phyloP scores from a whole-genome alignment of 2,797 vertebrate genomes.

The Danio choprae region DNA sequence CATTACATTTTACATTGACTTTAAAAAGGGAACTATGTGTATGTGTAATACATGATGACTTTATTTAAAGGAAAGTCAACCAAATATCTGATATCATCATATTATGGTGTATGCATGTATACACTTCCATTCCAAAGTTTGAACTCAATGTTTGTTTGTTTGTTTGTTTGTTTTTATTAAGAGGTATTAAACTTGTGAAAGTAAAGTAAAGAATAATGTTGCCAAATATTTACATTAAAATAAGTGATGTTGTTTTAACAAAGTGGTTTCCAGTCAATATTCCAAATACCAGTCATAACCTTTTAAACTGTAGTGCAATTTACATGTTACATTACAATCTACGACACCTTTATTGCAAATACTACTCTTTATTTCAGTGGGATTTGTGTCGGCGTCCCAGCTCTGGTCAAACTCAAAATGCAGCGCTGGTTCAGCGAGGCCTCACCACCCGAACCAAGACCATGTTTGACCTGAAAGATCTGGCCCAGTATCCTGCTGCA shows the following conservation, averaged over 20 bases:
- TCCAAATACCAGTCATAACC: no score
- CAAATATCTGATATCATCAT: not conserved
- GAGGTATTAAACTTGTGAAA: no score
- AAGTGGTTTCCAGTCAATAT: no score
- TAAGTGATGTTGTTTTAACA: no score
- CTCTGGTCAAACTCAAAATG: constrained; percentile 73
- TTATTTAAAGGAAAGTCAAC: not conserved
- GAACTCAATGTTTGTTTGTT: no score
- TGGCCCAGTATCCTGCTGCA: constrained; percentile 76
- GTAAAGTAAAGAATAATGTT: no score
- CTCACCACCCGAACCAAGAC: constrained; percentile 81
- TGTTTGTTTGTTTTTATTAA: no score
- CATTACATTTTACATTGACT: not conserved
- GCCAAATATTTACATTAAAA: no score
- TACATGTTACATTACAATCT: no score
- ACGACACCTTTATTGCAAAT: not conserved
- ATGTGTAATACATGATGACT: not conserved
- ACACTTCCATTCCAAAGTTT: not conserved
- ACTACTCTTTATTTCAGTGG: constrained; percentile 63
- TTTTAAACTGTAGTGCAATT: no score
- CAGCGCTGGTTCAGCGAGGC: constrained; percentile 78
- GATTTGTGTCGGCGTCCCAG: constrained; percentile 81
- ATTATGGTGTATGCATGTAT: no score
- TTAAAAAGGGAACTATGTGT: not conserved
- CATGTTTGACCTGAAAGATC: constrained; percentile 82